phyloP scores from a whole-genome alignment of 2,888 invertebrate genomes.

The Frankliniella intonsa region DNA sequence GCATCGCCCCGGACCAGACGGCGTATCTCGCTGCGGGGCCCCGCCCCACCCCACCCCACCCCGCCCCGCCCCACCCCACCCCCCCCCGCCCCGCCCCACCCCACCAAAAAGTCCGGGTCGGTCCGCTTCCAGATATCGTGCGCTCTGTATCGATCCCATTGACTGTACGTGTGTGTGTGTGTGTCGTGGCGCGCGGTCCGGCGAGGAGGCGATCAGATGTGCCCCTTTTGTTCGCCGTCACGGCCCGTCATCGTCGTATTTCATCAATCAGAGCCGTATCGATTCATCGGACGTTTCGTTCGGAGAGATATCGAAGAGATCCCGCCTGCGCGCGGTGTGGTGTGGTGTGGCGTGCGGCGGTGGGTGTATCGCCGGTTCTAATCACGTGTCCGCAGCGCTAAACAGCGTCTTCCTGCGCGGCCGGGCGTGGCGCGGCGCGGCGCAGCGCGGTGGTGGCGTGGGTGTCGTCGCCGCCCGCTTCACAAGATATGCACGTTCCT shows the following conservation, averaged over 20 bases:
- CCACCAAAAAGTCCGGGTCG: too few species aligned
- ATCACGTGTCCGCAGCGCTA: not conserved
- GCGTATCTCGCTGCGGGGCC: too few species aligned
- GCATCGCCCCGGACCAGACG: too few species aligned
- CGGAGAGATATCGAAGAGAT: not conserved
- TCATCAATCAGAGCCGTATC: not conserved
- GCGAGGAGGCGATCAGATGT: not conserved
- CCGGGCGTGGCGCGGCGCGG: not conserved
- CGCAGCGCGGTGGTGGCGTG: not conserved
- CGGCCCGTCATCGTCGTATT: not conserved
- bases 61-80: too few species aligned
- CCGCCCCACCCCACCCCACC: too few species aligned
- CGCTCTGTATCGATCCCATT: too few species aligned
- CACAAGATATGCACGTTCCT: not conserved
- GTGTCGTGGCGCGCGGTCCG: constrained; percentile 17
- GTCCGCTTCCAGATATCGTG: too few species aligned
- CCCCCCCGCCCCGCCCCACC: too few species aligned
- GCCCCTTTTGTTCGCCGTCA: not conserved
- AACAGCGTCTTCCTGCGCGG: not conserved
- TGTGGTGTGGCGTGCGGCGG: too few species aligned
- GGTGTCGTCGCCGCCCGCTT: not conserved
- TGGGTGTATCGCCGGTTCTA: too few species aligned
- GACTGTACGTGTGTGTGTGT: not conserved
- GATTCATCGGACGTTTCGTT: not conserved
- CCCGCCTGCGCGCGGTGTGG: not conserved